A percentile compares a stretch with the other conserved stretches of the same genome.
Conservation (phyloP, 2,888 invertebrate genomes). For the Palloptera scutellata region DNA sequence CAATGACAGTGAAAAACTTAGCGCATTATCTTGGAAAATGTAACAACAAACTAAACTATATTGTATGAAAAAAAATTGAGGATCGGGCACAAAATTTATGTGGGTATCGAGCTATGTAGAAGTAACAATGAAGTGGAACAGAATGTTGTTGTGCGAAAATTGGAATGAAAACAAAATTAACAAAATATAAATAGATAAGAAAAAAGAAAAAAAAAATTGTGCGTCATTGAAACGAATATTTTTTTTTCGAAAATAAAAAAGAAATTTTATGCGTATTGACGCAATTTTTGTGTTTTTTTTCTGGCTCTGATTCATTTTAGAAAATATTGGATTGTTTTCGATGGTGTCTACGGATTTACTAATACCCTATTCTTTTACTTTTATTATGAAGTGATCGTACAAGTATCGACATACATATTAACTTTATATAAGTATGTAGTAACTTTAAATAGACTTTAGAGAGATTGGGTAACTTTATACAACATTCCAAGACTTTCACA, state of each 20-base stretch:
- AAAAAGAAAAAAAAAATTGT: background rate
- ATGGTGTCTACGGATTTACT: no score
- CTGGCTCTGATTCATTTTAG: no score
- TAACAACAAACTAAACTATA: background rate
- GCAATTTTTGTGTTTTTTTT: background rate
- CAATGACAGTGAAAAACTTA: background rate
- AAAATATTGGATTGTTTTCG: no score
- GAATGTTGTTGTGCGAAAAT: background rate
- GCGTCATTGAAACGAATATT: background rate
- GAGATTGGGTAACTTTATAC: no score
- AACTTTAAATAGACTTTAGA: no score
- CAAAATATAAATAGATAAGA: background rate
- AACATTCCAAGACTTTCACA: no score
- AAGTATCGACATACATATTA: no score
- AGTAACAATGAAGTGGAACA: background rate
- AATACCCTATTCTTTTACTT: no score
- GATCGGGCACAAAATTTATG: background rate
- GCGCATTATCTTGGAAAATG: conserved; percentile 6
- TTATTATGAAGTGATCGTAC: no score
- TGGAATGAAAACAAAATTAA: background rate
- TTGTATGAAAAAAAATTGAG: background rate
- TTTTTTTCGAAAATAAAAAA: background rate
- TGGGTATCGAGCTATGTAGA: background rate
- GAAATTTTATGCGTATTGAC: background rate
- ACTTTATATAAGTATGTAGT: no score